These are phyloP conservation scores for Elegia similella DNA, from an alignment of 2,888 invertebrate genomes.

Conservation along the genomic window DNA sequence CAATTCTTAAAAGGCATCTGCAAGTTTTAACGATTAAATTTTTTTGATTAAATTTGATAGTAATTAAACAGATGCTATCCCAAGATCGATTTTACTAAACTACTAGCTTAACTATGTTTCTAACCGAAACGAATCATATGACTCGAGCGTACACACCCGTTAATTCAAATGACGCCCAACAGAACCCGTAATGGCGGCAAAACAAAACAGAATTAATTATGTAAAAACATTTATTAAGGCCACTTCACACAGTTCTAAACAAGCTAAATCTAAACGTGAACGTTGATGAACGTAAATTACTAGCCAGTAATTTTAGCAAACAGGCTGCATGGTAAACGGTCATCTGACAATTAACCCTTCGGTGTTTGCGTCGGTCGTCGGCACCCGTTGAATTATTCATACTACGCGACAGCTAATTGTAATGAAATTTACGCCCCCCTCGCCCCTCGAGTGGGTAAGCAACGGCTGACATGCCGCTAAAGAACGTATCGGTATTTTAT, in stretches of 20 bases:
- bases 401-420: constrained; percentile 73
- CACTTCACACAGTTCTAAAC: constrained; percentile 23
- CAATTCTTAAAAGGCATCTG: too few relatives aligned
- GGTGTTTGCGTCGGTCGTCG: constrained; percentile 63
- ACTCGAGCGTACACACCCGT: neutral
- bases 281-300: constrained; percentile 65
- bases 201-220: constrained; percentile 10
- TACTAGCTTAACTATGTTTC: neutral
- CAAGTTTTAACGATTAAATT: too few relatives aligned
- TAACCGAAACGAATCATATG: neutral
- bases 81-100: too few relatives aligned
- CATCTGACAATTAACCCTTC: constrained; percentile 71
- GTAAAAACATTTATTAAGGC: constrained; percentile 19
- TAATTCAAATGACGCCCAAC: constrained; percentile 6
- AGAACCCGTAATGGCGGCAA: constrained; percentile 7
- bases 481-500: neutral
- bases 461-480: constrained; percentile 32
- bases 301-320: constrained; percentile 55
- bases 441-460: constrained; percentile 27
- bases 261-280: constrained; percentile 25
- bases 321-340: constrained; percentile 45
- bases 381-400: constrained; percentile 73
- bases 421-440: constrained; percentile 74
- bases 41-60: too few relatives aligned
- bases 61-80: too few relatives aligned